Evolutionary conservation across 2,888 invertebrate genomes (phyloP), one percentile per base, ranked within the genome.

Genomic region (Agelastica alni): DNA sequence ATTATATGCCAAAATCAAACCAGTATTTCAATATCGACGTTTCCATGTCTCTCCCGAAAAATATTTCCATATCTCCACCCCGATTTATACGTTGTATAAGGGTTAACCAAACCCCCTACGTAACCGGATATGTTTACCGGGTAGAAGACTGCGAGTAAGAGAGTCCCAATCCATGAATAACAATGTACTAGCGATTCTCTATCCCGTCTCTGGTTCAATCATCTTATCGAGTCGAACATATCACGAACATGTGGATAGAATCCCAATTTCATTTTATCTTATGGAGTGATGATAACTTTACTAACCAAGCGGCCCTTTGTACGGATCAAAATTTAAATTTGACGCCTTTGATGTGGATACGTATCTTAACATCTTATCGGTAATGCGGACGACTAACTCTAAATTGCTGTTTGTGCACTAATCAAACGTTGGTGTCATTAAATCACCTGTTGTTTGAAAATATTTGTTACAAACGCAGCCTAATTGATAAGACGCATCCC

Each of bases 151-250:
- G 46, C 36, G 37, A 28, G 37, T 31, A 31, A 30, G 22, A 42
- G 59, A 49, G 65, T 67, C 67, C 67, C 67, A 65, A 62, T 67
- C 67, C 67, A 67, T 67, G 67, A 67, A 67, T 67, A 67, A 67
- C 67, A 67, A 67, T 67, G 64, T 61, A 59, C 57, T 37, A 59
- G 55, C 58, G 56, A 59, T 52, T 46, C 57, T 53, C 41, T 30
- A 52, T 48, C 46, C 17, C 49, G 45, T 37, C 51, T 41, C 46
- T 32, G 47, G 53, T 58, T 64, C 64, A 64, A 67, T 67, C 65
- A 64, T 63, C 67, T 67, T 67, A 67, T 67, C 67, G 62, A 48
- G 20, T 39, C 61, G 56, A 66, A 68, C 67, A 68, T 67, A 70
- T 70, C 68, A 62, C 61, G 68, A 66, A 65, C 70, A 70, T 70